These are phyloP conservation scores for Suillia variegata DNA, from an alignment of 2,888 invertebrate genomes.

Conservation along the genomic window DNA sequence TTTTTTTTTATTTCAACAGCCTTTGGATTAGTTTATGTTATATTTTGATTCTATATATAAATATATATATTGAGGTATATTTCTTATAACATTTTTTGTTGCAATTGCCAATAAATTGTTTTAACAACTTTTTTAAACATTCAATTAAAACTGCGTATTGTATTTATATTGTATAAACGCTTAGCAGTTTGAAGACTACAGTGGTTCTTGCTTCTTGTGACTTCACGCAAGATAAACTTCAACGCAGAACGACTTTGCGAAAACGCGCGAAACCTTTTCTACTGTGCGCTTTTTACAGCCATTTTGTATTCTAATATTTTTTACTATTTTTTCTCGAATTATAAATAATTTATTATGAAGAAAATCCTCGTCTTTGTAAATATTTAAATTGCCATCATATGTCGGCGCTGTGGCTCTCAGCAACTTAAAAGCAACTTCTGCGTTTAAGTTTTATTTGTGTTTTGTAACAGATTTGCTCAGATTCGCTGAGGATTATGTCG, in stretches of 20 bases:
- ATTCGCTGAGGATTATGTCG: constrained; percentile 21
- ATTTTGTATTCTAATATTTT: too few species aligned
- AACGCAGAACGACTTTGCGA: background rate
- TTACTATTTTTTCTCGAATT: constrained; percentile 13
- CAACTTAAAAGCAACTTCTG: constrained; percentile 5
- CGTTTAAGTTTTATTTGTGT: background rate
- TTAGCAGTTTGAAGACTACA: too few species aligned
- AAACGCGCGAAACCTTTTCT: background rate
- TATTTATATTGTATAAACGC: too few species aligned
- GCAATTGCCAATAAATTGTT: too few species aligned
- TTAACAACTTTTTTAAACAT: too few species aligned
- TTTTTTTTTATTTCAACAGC: constrained; percentile 16
- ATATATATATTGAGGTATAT: too few species aligned
- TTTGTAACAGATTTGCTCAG: constrained; percentile 8
- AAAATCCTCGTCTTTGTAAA: constrained; percentile 29
- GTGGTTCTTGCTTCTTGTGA: too few species aligned
- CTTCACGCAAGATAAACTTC: too few species aligned
- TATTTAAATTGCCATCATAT: constrained; percentile 34
- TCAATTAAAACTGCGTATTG: too few species aligned
- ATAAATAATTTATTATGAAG: constrained; percentile 41
- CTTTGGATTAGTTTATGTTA: too few species aligned
- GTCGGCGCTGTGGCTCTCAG: constrained; percentile 19
- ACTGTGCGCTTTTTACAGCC: background rate
- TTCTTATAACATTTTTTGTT: too few species aligned
- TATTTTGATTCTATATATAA: too few species aligned